Base-by-base conservation (phyloP, 37 sponge, comb jelly and placozoan species). In the Tethya wilhelma region DNA sequence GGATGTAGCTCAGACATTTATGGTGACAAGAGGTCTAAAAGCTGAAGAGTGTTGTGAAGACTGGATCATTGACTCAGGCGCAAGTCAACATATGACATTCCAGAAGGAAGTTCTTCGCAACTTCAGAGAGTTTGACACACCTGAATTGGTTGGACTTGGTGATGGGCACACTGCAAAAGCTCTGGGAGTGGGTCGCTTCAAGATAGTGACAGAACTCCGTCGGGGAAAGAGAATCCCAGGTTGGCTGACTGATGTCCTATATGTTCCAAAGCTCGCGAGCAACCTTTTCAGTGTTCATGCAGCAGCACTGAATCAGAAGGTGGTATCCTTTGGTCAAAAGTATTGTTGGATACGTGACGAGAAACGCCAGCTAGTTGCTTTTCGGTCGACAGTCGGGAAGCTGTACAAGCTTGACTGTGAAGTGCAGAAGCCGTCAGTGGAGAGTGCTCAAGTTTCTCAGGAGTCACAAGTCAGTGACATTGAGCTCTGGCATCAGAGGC, bases 401-500 rank as follows among this genome's bases (percentile, higher is more conserved):
- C 49, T 84, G 58, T 84, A 84, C 41, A 26, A 29, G 44, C 71
- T 85, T 1, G 56, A 85, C 43, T 76, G 78, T 77, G 64, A 84
- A 44, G 59, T 30, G 4, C 73, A 39, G 56, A 32, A 45, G 25
- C 26, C 59, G 19, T 28, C 62, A 1, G n/a, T 23, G n/a, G 84
- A 84, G 55, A 38, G 30, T 40, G 69, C 69, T n/a, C 22, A 38
- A 65, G 33, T 75, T 73, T 76, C 76, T 38, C 57, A 62, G 2
- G 76, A 64, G 17, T 8, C 17, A 17, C 23, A 40, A 25, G 19
- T 7, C 67, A 68, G 9, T 36, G 25, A 69, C 17, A 46, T 79
- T 7, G 80, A 86, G n/a, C 65, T 78, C 14, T 86, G 87, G 87
- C 87, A 86, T 73, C 87, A 72, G 40, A 71, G 87, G 38, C 73